Base-by-base conservation (phyloP, 1,140 invertebrate genomes). In the Drosophila eugracilis region DNA sequence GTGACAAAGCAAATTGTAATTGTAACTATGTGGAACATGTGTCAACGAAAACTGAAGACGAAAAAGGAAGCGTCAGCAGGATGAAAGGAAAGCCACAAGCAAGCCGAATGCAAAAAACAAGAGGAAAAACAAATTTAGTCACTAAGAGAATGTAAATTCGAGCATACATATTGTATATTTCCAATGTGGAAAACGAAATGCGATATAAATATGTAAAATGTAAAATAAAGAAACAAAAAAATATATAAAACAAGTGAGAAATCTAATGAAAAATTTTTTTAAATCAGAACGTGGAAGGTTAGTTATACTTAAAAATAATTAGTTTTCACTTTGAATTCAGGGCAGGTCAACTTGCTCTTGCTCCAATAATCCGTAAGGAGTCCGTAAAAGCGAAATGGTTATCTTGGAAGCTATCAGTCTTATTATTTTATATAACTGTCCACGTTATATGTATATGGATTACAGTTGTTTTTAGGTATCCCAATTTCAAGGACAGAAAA, bases 141-240 rank as follows among this genome's bases (percentile, higher is more conserved):
- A 53, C 30, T 85, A 85, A 85, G 81, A 72, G 73, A 86, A 70
- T 85, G 81, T 85, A 85, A 85, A 85, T 85, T 84, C 69, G 81
- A 77, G 53, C 70, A 80, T 70, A 84, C 58, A 79, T 71, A 74
- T 79, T 84, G 83, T 78, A 73, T 86, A 81, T 70, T 81, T 85
- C 53, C 81, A 62, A 66, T 74, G 54, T 70, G 71, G 47, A 75
- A 75, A 66, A 49, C 55, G 71, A 66, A 75, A 75, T 75, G 80
- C 74, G 81, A 86, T 81, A 74, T 86, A 86, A 81, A 71, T 86
- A 86, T 85, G 80, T 86, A 85, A 85, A 85, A 77, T 86, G 81
- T 85, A 85, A 85, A 85, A 86, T 85, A 85, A 85, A 85, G 83
- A 85, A 86, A 80, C 81, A 85, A 85, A 85, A 85, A 86, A 85